Evolutionary conservation across 2,888 invertebrate species (phyloP).

Genomic region (Caenorhabditis uteleia): DNA sequence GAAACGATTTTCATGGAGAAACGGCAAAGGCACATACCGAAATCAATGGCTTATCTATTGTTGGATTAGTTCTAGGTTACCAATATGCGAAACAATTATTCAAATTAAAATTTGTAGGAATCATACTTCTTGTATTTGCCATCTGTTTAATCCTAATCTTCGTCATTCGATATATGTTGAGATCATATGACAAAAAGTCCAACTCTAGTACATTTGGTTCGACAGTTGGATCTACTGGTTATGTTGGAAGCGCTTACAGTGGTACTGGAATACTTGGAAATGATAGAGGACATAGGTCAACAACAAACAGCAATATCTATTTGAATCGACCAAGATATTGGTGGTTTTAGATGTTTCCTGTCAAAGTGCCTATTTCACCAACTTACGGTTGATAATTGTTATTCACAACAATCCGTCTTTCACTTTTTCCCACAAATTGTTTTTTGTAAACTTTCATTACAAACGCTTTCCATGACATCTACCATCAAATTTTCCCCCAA

Average conservation of each 20-base stretch:
- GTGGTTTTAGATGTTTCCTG: slow-evolving; percentile 56
- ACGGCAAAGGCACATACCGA: slow-evolving; percentile 12
- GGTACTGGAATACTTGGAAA: slow-evolving; percentile 25
- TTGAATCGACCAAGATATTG: slow-evolving; percentile 58
- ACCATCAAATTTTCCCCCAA: too few species aligned
- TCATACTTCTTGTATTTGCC: slow-evolving; percentile 43
- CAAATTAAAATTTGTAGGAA: slow-evolving; percentile 32
- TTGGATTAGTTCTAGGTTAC: slow-evolving; percentile 27
- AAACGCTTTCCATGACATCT: too few species aligned
- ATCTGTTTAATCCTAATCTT: slow-evolving; percentile 44
- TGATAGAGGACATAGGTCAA: slow-evolving; percentile 24
- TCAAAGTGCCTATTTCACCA: too few species aligned
- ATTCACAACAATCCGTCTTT: too few species aligned
- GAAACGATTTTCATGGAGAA: not conserved
- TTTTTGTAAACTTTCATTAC: too few species aligned
- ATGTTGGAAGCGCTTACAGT: slow-evolving; percentile 27
- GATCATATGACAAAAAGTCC: slow-evolving; percentile 38
- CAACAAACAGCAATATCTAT: slow-evolving; percentile 46
- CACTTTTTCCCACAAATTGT: too few species aligned
- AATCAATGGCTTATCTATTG: slow-evolving; percentile 23
- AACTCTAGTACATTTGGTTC: slow-evolving; percentile 14
- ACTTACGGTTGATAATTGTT: too few species aligned
- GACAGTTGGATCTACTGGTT: slow-evolving; percentile 42
- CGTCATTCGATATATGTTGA: slow-evolving; percentile 46
- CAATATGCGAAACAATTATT: not conserved